A percentile compares a stretch with the other conserved stretches of the same genome.
phyloP scores from a whole-genome alignment of 1,140 invertebrate species.

The Vanessa tameamea region DNA sequence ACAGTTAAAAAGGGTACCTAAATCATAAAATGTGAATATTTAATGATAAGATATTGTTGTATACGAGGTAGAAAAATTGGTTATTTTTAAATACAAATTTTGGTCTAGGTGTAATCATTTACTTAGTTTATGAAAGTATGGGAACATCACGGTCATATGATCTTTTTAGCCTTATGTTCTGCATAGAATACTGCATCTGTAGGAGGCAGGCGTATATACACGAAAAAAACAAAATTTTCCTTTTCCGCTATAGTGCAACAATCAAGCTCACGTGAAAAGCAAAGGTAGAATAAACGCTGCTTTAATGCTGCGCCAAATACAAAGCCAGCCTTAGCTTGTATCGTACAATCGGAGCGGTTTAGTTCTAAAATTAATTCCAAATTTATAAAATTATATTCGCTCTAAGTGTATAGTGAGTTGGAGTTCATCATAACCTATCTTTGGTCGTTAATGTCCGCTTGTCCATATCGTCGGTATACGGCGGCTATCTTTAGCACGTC shows the following conservation, averaged over 20 bases:
- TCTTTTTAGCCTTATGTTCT: no score
- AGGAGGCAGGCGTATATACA: no score
- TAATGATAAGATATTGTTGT: no score
- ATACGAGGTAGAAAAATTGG: no score
- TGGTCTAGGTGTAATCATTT: no score
- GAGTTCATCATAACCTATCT: constrained; percentile 13
- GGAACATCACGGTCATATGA: no score
- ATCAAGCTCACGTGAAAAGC: background rate
- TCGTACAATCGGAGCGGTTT: background rate
- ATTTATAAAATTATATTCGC: background rate
- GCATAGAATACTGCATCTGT: no score
- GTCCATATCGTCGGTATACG: background rate
- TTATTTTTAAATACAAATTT: no score
- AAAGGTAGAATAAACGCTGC: background rate
- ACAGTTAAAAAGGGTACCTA: no score
- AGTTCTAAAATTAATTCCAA: no score
- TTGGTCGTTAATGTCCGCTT: background rate
- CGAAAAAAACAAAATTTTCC: background rate
- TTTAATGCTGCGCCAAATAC: background rate
- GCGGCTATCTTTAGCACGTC: constrained; percentile 19
- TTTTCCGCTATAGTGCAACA: background rate
- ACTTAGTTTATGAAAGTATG: no score
- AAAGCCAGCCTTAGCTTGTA: background rate
- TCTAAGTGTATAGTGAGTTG: background rate
- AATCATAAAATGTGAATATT: no score